These are phyloP conservation scores for Pherbina coryleti DNA, from an alignment of 2,888 invertebrate species.

Conservation along the genomic window DNA sequence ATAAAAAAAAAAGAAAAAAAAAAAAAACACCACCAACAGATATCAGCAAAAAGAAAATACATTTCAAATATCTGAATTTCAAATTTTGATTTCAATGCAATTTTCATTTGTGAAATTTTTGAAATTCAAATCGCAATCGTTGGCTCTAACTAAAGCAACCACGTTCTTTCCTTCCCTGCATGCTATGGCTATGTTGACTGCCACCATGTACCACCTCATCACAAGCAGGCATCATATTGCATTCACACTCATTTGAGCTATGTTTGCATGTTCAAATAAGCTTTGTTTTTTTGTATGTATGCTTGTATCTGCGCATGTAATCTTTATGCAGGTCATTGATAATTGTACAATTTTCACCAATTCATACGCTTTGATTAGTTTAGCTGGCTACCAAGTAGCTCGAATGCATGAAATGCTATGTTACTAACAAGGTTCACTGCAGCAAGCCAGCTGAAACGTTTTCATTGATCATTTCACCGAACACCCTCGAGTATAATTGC, in stretches of 20 bases:
- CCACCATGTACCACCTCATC: no score
- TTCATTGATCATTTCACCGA: no score
- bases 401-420: no score
- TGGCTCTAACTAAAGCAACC: neutral
- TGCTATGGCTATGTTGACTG: no score
- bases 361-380: no score
- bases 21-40: neutral
- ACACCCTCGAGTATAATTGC: no score
- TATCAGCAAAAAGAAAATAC: neutral
- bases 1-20: neutral
- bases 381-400: no score
- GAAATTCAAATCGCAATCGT: conserved; percentile 30
- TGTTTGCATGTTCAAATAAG: neutral
- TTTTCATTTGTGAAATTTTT: conserved; percentile 31
- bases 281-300: no score
- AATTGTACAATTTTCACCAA: conserved; percentile 21
- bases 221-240: neutral
- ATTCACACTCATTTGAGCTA: conserved; percentile 14
- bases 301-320: neutral
- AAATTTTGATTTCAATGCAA: conserved; percentile 29
- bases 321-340: conserved; percentile 27
- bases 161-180: no score
- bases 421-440: no score
- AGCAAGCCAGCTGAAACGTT: no score
- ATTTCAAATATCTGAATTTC: conserved; percentile 26